Evolutionary conservation across 1,140 invertebrate genomes (phyloP).

Genomic region (Drosophila neocordata): DNA sequence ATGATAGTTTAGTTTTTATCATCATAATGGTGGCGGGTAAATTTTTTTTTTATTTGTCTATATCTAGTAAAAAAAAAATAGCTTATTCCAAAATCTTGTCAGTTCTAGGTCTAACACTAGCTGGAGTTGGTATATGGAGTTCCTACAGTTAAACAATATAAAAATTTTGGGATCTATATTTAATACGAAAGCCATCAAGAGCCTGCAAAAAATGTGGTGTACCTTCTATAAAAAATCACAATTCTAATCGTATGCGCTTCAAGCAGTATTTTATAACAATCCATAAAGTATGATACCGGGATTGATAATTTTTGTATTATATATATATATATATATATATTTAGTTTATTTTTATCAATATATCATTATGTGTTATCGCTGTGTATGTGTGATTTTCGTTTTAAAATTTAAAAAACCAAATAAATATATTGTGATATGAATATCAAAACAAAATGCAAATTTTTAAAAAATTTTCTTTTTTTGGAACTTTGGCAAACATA

Average conservation of each 20-base stretch:
- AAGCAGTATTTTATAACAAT: conserved; percentile 53
- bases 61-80: conserved; percentile 10
- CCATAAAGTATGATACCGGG: conserved; percentile 1
- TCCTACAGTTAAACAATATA: background rate
- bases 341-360: conserved; percentile 19
- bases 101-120: conserved; percentile 6
- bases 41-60: conserved; percentile 15
- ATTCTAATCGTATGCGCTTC: conserved; percentile 21
- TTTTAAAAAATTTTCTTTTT: background rate
- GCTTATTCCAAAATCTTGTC: conserved; percentile 8
- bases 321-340: conserved; percentile 8
- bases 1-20: background rate
- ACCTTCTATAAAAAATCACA: background rate
- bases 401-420: conserved; percentile 46
- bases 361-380: conserved; percentile 26
- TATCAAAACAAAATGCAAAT: conserved; percentile 9
- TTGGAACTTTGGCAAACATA: conserved; percentile 33
- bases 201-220: background rate
- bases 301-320: conserved; percentile 9
- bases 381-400: conserved; percentile 47
- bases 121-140: conserved; percentile 27
- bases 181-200: conserved; percentile 1
- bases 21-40: conserved; percentile 27
- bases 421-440: conserved; percentile 45
- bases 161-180: background rate